These are phyloP conservation scores for Drymodes brunneopygia DNA, from an alignment of 2,113 vertebrate species.

Conservation along the genomic window DNA sequence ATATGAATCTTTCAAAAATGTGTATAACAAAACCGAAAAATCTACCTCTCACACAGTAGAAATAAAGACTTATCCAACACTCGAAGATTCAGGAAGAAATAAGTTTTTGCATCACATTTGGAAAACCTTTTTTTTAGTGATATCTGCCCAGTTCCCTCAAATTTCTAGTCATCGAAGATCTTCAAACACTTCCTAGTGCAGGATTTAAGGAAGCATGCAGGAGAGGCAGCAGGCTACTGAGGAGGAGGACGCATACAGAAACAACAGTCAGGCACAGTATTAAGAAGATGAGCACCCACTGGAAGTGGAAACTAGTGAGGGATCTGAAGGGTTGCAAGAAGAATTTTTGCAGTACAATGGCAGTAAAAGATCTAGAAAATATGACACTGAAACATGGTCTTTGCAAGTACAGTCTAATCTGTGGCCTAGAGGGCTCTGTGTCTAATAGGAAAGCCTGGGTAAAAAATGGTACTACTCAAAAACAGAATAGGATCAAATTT, in stretches of 20 bases:
- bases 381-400: not conserved
- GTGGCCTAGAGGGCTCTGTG: not conserved
- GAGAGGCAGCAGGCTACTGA: not conserved
- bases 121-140: not conserved
- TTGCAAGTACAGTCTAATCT: not conserved
- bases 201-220: not conserved
- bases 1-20: not conserved
- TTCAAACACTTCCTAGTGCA: not conserved
- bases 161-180: not conserved
- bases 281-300: not conserved
- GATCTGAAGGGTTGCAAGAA: not conserved
- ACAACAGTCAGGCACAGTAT: not conserved
- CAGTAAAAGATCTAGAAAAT: not conserved
- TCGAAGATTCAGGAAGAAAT: not conserved
- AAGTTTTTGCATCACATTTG: not conserved
- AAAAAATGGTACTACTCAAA: not conserved
- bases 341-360: not conserved
- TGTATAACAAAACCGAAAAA: not conserved
- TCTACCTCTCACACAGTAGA: not conserved
- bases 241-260: not conserved
- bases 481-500: not conserved
- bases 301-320: not conserved
- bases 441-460: not conserved
- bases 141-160: not conserved
- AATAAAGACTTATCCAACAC: not conserved